Percentiles rank a stretch among this genome's conserved stretches.
Conservation (phyloP, 37 sponge, comb jelly and placozoan species). For the Axinella damicornis region DNA sequence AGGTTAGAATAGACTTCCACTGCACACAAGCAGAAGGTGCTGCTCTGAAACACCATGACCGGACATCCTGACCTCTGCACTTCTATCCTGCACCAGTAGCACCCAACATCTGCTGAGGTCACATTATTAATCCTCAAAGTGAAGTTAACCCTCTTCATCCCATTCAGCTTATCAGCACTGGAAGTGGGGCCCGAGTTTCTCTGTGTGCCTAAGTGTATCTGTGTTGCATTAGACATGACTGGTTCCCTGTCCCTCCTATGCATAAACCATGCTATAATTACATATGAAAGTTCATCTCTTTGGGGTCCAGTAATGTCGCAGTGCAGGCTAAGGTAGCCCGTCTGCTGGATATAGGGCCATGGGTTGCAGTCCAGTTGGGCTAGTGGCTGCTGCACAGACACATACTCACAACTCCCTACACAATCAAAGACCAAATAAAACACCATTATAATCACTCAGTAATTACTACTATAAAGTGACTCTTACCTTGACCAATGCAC, state of each 20-base stretch:
- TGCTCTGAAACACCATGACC: background rate
- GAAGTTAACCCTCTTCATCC: slow-evolving; percentile 13
- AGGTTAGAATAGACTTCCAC: background rate
- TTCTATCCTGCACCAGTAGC: slow-evolving; percentile 14
- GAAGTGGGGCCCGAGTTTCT: background rate
- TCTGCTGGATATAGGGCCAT: background rate
- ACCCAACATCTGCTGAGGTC: background rate
- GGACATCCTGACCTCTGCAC: background rate
- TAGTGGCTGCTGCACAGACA: background rate
- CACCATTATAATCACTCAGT: no score
- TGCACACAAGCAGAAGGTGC: background rate
- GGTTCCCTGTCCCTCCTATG: no score
- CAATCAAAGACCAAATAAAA: no score
- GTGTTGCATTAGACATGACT: no score
- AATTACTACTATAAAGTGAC: no score
- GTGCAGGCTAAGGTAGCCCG: background rate
- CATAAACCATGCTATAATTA: background rate
- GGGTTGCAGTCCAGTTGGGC: background rate
- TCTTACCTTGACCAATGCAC: no score
- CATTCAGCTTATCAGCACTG: background rate
- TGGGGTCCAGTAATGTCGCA: slow-evolving; percentile 1
- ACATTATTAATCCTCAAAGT: background rate
- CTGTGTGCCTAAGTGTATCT: no score
- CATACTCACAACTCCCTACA: background rate
- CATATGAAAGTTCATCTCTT: no score